phyloP scores from a whole-genome alignment of 2,888 invertebrate species.

The Biston betularia region DNA sequence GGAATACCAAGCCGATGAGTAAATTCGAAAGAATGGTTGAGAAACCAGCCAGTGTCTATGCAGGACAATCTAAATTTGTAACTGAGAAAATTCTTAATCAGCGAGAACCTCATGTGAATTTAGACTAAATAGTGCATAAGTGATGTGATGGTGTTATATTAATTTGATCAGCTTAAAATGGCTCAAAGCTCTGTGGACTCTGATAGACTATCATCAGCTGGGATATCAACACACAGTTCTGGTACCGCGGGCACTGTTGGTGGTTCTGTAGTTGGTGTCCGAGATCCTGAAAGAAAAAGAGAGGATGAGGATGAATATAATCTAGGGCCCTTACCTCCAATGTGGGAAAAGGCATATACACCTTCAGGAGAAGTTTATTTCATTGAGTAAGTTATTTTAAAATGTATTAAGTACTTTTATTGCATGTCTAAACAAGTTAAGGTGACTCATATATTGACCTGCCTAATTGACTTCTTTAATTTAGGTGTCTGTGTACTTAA shows the following conservation, averaged over 20 bases:
- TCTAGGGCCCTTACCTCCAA: constrained; percentile 95
- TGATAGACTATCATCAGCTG: constrained; percentile 81
- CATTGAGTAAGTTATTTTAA: constrained; percentile 92
- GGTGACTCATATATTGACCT: constrained; percentile 1
- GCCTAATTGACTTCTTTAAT: constrained; percentile 8
- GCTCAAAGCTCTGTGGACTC: constrained; percentile 81
- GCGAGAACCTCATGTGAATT: constrained; percentile 45
- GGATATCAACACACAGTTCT: constrained; percentile 81
- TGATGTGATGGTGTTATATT: constrained; percentile 32
- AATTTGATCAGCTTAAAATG: constrained; percentile 56
- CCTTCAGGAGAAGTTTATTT: constrained; percentile 99
- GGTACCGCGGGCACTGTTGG: constrained; percentile 80
- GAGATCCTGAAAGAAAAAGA: constrained; percentile 72
- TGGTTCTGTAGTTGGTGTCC: constrained; percentile 80
- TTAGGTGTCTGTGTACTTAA: background rate
- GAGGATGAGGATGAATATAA: constrained; percentile 91
- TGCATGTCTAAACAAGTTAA: background rate
- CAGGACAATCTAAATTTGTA: constrained; percentile 47
- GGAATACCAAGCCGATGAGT: constrained; percentile 74
- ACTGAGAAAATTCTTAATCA: constrained; percentile 26
- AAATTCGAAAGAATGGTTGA: constrained; percentile 54
- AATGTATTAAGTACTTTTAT: background rate
- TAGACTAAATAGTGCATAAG: constrained; percentile 30
- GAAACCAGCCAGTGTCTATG: constrained; percentile 18
- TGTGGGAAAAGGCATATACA: constrained; percentile 99